These are phyloP conservation scores for Amyelois transitella DNA, from an alignment of 1,140 invertebrate genomes.

Conservation along the genomic window DNA sequence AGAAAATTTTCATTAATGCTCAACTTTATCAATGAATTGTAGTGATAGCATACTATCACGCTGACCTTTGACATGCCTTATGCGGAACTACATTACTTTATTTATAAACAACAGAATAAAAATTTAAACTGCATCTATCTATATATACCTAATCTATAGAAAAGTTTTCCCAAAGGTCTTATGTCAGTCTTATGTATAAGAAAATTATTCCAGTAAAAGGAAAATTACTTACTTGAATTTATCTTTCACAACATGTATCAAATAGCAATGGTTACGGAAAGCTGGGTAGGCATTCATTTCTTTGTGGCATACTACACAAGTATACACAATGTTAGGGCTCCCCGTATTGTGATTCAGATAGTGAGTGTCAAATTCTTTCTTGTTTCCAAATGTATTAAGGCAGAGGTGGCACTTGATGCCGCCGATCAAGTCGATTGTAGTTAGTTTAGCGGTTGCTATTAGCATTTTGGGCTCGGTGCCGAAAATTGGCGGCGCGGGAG, in stretches of 20 bases:
- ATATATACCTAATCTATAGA: too few relatives aligned
- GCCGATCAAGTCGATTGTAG: constrained; percentile 58
- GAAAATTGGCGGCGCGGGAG: constrained; percentile 11
- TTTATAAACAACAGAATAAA: too few relatives aligned
- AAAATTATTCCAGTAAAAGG: neutral
- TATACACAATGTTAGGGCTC: constrained; percentile 41
- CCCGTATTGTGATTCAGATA: constrained; percentile 39
- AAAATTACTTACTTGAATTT: constrained; percentile 50
- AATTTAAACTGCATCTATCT: too few relatives aligned
- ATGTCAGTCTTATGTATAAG: too few relatives aligned
- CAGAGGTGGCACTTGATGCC: constrained; percentile 60
- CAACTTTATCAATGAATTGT: neutral
- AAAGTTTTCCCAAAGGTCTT: too few relatives aligned
- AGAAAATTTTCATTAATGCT: constrained; percentile 3
- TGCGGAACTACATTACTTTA: too few relatives aligned
- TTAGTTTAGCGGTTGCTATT: constrained; percentile 31
- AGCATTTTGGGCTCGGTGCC: neutral
- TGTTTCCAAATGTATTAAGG: constrained; percentile 41
- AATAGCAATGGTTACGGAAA: constrained; percentile 62
- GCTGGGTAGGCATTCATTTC: constrained; percentile 49
- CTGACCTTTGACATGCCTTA: neutral
- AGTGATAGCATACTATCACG: neutral
- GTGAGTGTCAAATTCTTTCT: constrained; percentile 56
- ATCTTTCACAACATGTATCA: constrained; percentile 49
- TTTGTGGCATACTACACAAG: constrained; percentile 54